phyloP scores from a whole-genome alignment of 2,797 vertebrate genomes.

The Morus bassanus region DNA sequence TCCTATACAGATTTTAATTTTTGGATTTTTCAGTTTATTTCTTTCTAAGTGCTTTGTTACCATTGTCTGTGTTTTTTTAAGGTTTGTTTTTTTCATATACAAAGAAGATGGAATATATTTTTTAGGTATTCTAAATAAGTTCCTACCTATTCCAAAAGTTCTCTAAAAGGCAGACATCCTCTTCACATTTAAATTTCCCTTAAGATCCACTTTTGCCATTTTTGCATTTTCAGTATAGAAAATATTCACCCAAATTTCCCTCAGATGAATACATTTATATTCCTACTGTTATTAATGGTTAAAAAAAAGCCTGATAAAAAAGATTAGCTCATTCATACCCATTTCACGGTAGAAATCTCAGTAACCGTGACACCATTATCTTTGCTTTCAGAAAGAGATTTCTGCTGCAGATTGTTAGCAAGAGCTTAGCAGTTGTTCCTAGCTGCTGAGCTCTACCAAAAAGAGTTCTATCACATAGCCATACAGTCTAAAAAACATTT shows the following conservation, averaged over 20 bases:
- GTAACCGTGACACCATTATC: not conserved
- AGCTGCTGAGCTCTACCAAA: not conserved
- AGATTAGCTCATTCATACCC: not conserved
- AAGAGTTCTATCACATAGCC: not conserved
- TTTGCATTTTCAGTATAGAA: not conserved
- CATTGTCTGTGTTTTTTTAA: not conserved
- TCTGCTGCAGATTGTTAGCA: not conserved
- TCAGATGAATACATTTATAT: not conserved
- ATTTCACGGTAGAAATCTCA: not conserved
- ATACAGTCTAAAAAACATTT: not conserved
- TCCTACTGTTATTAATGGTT: not conserved
- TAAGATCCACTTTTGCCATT: not conserved
- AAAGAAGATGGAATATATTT: not conserved
- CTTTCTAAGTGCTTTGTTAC: not conserved
- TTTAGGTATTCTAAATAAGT: not conserved
- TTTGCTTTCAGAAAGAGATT: not conserved
- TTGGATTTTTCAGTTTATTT: not conserved
- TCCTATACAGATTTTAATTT: not conserved
- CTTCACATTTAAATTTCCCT: not conserved
- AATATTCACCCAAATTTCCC: not conserved
- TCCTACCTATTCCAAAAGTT: not conserved
- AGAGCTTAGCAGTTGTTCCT: not conserved
- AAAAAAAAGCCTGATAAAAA: not conserved
- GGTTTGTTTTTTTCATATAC: not conserved
- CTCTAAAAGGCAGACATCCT: not conserved